These are phyloP conservation scores for Erebia palarica DNA, from an alignment of 2,888 invertebrate genomes.

Conservation along the genomic window DNA sequence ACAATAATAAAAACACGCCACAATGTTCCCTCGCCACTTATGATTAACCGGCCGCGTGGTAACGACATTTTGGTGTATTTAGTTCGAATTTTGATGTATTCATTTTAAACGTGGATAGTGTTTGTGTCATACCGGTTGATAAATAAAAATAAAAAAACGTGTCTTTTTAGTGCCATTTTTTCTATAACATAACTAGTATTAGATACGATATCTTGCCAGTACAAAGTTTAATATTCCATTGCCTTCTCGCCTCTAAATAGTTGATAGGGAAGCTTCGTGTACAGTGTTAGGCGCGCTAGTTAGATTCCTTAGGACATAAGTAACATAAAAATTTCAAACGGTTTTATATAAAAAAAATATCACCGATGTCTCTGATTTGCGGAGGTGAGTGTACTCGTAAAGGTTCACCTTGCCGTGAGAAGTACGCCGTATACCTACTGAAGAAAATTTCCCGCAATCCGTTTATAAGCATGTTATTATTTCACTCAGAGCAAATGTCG, in stretches of 20 bases:
- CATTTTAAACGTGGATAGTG: conserved; percentile 57
- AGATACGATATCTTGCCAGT: conserved; percentile 72
- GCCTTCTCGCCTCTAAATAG: conserved; percentile 74
- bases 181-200: conserved; percentile 56
- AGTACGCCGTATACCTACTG: conserved; percentile 17
- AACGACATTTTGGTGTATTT: conserved; percentile 60
- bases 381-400: conserved; percentile 68
- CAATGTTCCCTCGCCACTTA: conserved; percentile 62
- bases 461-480: conserved; percentile 3
- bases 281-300: conserved; percentile 69
- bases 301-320: conserved; percentile 48
- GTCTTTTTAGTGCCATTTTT: conserved; percentile 81
- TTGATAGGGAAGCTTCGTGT: conserved; percentile 65
- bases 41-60: conserved; percentile 55
- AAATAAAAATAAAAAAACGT: conserved; percentile 55
- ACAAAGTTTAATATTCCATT: conserved; percentile 76
- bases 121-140: conserved; percentile 54
- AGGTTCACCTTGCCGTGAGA: conserved; percentile 46
- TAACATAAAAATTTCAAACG: conserved; percentile 46
- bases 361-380: conserved; percentile 74
- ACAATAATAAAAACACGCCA: conserved; percentile 65
- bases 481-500: conserved; percentile 10
- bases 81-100: conserved; percentile 73
- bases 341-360: conserved; percentile 51
- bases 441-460: conserved; percentile 31